A percentile compares a stretch with the other conserved stretches of the same genome.
Evolutionary conservation across 92 coral and sea anemone species (phyloP).

Genomic region (Plumapathes pennacea): DNA sequence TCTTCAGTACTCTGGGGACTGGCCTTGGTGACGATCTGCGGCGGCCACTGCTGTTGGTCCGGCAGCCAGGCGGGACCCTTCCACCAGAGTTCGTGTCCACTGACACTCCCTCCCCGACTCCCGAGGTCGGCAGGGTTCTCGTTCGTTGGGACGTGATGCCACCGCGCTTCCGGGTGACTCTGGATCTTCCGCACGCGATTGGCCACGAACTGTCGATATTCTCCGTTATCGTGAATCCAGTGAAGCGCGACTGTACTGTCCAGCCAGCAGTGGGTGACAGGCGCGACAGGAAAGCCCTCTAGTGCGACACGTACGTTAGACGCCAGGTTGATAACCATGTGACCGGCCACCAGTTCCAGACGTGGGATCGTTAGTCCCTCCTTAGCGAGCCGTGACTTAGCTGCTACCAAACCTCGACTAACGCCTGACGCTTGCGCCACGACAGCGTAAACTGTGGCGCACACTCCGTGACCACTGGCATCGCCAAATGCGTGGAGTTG

Average conservation of each 20-base stretch:
- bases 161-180: constrained; percentile 25
- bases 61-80: constrained; percentile 52
- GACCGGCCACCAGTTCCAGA: constrained; percentile 56
- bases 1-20: constrained; percentile 16
- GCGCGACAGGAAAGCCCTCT: constrained; percentile 27
- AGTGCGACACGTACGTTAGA: constrained; percentile 44
- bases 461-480: constrained; percentile 49
- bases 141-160: constrained; percentile 59
- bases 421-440: constrained; percentile 58
- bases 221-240: constrained; percentile 46
- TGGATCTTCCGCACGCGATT: constrained; percentile 64
- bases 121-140: constrained; percentile 63
- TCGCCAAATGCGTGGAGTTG: constrained; percentile 68
- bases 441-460: constrained; percentile 58
- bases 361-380: constrained; percentile 57
- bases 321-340: constrained; percentile 57
- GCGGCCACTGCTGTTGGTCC: constrained; percentile 41
- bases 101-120: constrained; percentile 58
- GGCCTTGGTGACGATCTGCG: constrained; percentile 18
- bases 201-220: constrained; percentile 54
- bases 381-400: constrained; percentile 64
- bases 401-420: constrained; percentile 41
- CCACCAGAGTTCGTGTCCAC: constrained; percentile 33
- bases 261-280: constrained; percentile 44
- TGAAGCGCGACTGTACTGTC: constrained; percentile 52